These are phyloP conservation scores for Colinus virginianus DNA, from an alignment of 2,113 vertebrate genomes.

Conservation along the genomic window DNA sequence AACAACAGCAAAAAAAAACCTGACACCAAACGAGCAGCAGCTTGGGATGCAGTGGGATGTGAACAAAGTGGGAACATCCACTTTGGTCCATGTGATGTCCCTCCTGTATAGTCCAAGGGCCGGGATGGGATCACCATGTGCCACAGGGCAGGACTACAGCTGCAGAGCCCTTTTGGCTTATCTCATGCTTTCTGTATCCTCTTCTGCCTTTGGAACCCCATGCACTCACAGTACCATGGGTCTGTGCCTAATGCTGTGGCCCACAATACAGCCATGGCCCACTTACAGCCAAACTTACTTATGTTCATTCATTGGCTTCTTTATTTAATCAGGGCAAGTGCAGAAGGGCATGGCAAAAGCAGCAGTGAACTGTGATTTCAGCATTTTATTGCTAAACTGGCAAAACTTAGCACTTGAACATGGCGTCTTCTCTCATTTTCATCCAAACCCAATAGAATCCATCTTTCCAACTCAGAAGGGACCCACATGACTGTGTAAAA, in stretches of 20 bases:
- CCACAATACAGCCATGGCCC: not conserved
- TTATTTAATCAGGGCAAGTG: not conserved
- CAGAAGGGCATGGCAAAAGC: not conserved
- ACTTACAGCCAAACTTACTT: not conserved
- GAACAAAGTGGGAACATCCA: not conserved
- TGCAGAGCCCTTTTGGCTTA: not conserved
- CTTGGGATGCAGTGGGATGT: not conserved
- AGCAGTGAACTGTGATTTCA: not conserved
- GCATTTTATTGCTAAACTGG: not conserved
- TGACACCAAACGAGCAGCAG: not conserved
- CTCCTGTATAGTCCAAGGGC: not conserved
- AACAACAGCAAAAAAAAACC: not conserved
- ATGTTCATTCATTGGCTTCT: not conserved
- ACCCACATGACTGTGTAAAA: slow-evolving; percentile 13
- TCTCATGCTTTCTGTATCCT: not conserved
- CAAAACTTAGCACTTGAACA: not conserved
- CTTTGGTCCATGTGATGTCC: not conserved
- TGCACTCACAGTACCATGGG: not conserved
- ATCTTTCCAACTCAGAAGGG: slow-evolving; percentile 22
- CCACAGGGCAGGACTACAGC: fast-evolving
- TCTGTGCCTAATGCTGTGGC: not conserved
- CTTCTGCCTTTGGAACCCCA: not conserved
- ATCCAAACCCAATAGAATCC: not conserved
- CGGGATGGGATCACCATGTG: fast-evolving
- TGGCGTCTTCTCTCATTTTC: not conserved